Evolutionary conservation across 2,888 invertebrate species (phyloP), one percentile per base, ranked within the genome.

Genomic region (Galeruca laticollis): DNA sequence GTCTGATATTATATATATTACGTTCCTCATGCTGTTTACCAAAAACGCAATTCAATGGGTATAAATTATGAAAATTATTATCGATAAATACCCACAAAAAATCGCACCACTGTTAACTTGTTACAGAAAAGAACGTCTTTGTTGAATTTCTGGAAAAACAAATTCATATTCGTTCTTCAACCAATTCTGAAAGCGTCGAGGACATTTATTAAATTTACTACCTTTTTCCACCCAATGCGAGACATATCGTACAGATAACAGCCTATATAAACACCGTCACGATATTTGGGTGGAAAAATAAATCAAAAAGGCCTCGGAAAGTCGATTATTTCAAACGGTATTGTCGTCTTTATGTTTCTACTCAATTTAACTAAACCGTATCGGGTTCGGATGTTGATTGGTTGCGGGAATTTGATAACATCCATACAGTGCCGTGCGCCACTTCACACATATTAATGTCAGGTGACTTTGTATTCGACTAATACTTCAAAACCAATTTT

Each of bases 281-380:
- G 60, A 65, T 70, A 56, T 70, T 66, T 61, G 47, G 65, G 69
- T 61, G 51, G 49, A 35, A 47, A 70, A 65, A 70, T 70, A 70
- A 70, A 70, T 70, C 69, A 70, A 61, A 70, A 49, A 70, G 69
- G 60, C 65, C 54, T 51, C 54, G 31, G 40, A 65, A 70, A 70
- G 69, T 69, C 69, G 65, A 65, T 69, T 65, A 65, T 47, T 56
- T 61, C 69, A 49, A 65, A 70, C 65, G 56, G 69, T 57, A 70
- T 70, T 70, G 69, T 70, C 73, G 70, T 71, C 76, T 75, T 75
- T 72, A 75, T 77, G 75, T 77, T 78, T 78, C 78, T 76, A 73
- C 75, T 77, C 78, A 78, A 78, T 78, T 78, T 79, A 79, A 78
- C 78, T 77, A 72, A 78, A 76, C 77, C 76, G 72, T 75, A 78